Evolutionary conservation across 2,113 vertebrate genomes (phyloP).

Genomic region (Percopsis transmontana): DNA sequence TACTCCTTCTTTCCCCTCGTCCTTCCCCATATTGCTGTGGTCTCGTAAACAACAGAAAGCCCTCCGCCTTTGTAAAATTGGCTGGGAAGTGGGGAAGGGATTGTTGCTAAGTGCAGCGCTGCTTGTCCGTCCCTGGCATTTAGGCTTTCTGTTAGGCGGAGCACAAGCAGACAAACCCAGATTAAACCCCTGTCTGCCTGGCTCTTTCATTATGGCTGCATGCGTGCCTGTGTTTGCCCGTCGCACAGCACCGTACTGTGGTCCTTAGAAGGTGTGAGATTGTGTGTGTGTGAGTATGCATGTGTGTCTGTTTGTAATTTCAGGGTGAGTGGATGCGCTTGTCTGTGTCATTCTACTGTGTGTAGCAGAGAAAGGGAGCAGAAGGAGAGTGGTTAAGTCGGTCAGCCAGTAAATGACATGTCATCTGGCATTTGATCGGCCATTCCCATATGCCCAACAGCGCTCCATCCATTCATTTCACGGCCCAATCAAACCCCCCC

Average conservation of each 20-base stretch:
- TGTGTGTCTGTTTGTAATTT: conserved; percentile 20
- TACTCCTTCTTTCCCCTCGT: conserved; percentile 7
- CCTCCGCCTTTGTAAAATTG: conserved; percentile 51
- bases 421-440: background rate
- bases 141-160: conserved; percentile 58
- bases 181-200: conserved; percentile 23
- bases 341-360: background rate
- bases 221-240: conserved; percentile 31
- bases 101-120: conserved; percentile 60
- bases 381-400: background rate
- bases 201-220: conserved; percentile 24
- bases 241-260: background rate
- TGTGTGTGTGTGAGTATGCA: background rate
- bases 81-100: conserved; percentile 50
- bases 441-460: background rate
- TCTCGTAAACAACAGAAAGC: conserved; percentile 51
- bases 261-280: background rate
- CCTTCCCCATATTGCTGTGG: conserved; percentile 3
- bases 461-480: background rate
- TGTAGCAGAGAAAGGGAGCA: background rate
- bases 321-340: too few species aligned
- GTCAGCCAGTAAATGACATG: background rate
- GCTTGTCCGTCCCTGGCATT: conserved; percentile 63
- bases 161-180: conserved; percentile 45
- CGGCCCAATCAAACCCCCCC: background rate